Evolutionary conservation across 1,140 invertebrate genomes (phyloP), one percentile per base, ranked within the genome.

Genomic region (Lepidurus packardi): DNA sequence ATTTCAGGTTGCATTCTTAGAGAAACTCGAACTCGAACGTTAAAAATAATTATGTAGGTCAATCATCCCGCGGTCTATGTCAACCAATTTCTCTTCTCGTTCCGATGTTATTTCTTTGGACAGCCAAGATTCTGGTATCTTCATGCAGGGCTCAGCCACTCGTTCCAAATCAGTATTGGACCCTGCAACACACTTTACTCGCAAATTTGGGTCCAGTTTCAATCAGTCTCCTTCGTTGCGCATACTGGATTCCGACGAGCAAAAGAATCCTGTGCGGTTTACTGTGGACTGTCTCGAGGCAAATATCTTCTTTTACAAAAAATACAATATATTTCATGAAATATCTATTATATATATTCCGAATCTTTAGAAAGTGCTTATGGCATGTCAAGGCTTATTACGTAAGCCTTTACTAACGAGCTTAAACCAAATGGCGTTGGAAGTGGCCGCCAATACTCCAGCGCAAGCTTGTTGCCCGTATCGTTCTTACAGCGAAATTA

Each of bases 11-110:
- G 80, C 74, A 74, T 77, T 53, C 74, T 78, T 7, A 78, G 78
- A 21, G 24, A 41, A 73, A 80, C 78, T 75, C 43, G 78, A 21
- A 81, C 79, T 73, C 79, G 77, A 25, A 4, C 81, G 77, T 43
- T 80, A 82, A 43, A 86, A 86, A 79, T 84, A 83, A 34, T 84
- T 83, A 45, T 88, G 87, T 81, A 83, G 93, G 76, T 92, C 94
- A 0, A 97, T 97, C 43, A 94, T 98, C 82, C 95, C 95, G 0
- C 89, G 94, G n/a, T 96, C 95, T 42, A 87, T 98, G 80, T 97
- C 94, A 0, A 90, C 92, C 4, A 94, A 93, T 84, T 86, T 97
- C 77, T 92, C 92, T 79, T 86, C 88, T 25, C 84, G 84, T 81
- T 77, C 88, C 81, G 86, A 87, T 24, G 80, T 87, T 74, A 87